Percentiles rank a stretch among this genome's conserved stretches.
Conservation (phyloP, 2,797 vertebrate species). For the Danio albolineatus region DNA sequence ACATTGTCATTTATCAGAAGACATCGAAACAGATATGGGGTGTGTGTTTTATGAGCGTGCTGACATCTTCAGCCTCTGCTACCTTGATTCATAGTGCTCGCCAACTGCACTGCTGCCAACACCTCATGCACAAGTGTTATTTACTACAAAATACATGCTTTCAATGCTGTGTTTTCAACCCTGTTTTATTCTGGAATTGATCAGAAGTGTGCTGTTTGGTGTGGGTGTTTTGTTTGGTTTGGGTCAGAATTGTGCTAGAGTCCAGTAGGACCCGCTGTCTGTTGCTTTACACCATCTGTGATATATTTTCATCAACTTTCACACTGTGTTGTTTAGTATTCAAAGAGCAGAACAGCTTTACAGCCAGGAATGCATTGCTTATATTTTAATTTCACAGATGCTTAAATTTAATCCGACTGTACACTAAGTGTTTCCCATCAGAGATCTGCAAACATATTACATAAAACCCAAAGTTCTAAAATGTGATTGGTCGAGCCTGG, state of each 20-base stretch:
- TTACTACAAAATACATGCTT: constrained; percentile 17
- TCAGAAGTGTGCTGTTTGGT: background rate
- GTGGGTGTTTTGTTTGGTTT: constrained; percentile 21
- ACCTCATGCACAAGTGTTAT: constrained; percentile 2
- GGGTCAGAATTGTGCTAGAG: constrained; percentile 7
- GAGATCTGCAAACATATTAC: background rate
- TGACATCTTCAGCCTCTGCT: constrained; percentile 8
- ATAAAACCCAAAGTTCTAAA: background rate
- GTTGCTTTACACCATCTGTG: constrained; percentile 1
- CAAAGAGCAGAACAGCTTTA: background rate
- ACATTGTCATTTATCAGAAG: background rate
- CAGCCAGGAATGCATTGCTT: background rate
- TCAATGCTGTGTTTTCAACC: background rate
- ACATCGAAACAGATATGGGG: background rate
- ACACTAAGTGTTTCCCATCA: background rate
- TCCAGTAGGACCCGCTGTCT: background rate
- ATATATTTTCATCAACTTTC: constrained; percentile 26
- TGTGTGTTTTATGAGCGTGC: constrained; percentile 5
- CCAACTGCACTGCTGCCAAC: background rate
- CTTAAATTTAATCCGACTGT: constrained; percentile 9
- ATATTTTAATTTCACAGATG: constrained; percentile 3
- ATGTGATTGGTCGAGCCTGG: background rate
- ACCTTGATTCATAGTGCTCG: background rate
- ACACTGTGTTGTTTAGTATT: background rate
- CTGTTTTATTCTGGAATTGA: background rate